These are phyloP conservation scores for Nannospalax galili DNA, from an alignment of 2,113 vertebrate species.

Conservation along the genomic window DNA sequence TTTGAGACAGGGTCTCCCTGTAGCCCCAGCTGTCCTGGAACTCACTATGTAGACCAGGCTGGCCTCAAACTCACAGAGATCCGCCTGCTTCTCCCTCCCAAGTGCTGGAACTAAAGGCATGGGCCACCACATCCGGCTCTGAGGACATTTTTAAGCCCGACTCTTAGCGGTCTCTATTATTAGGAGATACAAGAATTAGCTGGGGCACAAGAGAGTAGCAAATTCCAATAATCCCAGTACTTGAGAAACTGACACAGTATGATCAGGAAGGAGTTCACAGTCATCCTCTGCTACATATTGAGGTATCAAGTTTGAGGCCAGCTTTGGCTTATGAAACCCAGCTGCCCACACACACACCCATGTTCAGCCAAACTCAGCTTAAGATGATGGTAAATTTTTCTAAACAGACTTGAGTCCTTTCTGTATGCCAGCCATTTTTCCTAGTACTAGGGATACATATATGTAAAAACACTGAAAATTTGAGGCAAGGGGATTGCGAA, in stretches of 20 bases:
- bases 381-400: slow-evolving; percentile 32
- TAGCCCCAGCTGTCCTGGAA: too few species aligned
- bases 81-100: background rate
- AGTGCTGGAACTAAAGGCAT: background rate
- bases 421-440: background rate
- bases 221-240: background rate
- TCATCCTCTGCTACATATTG: background rate
- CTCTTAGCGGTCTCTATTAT: background rate
- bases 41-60: background rate
- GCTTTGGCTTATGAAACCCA: background rate
- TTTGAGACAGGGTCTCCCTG: too few species aligned
- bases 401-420: background rate
- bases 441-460: background rate
- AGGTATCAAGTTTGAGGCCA: background rate
- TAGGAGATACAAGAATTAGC: slow-evolving; percentile 30
- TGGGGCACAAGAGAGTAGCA: background rate
- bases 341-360: too few species aligned
- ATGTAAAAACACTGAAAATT: background rate
- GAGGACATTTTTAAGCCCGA: background rate
- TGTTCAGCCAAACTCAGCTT: background rate
- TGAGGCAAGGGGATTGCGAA: background rate
- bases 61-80: background rate
- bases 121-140: background rate
- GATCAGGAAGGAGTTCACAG: background rate
- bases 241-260: background rate